These are phyloP conservation scores for Drosophila fuyamai DNA, from an alignment of 1,140 invertebrate genomes.

Conservation along the genomic window DNA sequence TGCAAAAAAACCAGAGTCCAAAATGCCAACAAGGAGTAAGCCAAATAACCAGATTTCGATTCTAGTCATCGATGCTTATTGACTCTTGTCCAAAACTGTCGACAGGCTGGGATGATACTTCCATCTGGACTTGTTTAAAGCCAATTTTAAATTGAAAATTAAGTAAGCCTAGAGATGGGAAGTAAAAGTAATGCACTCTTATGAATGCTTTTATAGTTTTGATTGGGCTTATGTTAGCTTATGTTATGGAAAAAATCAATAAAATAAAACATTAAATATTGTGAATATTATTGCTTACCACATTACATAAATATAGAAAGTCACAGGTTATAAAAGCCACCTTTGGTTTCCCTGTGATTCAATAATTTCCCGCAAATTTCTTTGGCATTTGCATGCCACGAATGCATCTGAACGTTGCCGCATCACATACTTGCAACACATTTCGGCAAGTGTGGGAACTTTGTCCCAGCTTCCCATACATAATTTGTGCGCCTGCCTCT, in stretches of 20 bases:
- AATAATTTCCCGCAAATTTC: conserved; percentile 57
- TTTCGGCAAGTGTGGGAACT: conserved; percentile 75
- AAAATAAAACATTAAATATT: too few relatives aligned
- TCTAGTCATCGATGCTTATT: background rate
- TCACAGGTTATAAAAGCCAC: background rate
- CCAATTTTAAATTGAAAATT: too few relatives aligned
- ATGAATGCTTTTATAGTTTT: too few relatives aligned
- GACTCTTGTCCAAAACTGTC: background rate
- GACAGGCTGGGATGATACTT: background rate
- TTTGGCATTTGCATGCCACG: conserved; percentile 61
- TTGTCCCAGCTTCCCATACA: conserved; percentile 46
- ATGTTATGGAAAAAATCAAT: too few relatives aligned
- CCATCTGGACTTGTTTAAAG: background rate
- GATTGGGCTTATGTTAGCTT: too few relatives aligned
- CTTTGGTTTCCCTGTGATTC: conserved; percentile 3
- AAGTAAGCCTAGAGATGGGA: too few relatives aligned
- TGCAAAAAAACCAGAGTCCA: conserved; percentile 22
- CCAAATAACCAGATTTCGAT: conserved; percentile 1
- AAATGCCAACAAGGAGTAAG: conserved; percentile 30
- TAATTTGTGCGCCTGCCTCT: conserved; percentile 38
- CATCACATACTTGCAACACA: conserved; percentile 63
- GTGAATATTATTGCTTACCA: too few relatives aligned
- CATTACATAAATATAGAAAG: background rate
- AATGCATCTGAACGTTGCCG: conserved; percentile 42
- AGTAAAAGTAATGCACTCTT: too few relatives aligned